Conservation (phyloP, 2,888 invertebrate species). For the Antheraea assamensis region DNA sequence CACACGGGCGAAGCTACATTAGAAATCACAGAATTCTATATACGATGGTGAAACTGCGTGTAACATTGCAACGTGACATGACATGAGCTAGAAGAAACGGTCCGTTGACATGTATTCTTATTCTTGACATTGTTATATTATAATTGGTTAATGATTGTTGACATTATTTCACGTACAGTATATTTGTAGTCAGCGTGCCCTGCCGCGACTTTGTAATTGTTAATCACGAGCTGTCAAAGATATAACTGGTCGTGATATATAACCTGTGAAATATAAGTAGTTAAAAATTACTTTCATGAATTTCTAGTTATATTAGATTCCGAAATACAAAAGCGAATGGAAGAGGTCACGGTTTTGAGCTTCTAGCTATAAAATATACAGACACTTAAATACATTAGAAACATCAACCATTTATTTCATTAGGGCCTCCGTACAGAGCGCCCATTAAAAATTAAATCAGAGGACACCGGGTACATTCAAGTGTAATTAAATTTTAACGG, state of each 20-base stretch:
- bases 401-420: conserved; percentile 2
- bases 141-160: background rate
- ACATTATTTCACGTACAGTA: background rate
- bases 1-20: background rate
- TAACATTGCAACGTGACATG: background rate
- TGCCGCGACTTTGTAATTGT: background rate
- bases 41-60: background rate
- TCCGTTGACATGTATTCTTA: background rate
- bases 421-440: background rate
- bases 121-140: background rate
- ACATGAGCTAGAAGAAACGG: background rate
- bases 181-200: background rate
- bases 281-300: background rate
- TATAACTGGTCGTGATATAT: background rate
- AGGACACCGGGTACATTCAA: conserved; percentile 10
- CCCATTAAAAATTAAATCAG: conserved; percentile 15
- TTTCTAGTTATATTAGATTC: background rate
- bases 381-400: background rate
- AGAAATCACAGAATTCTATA: background rate
- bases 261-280: background rate
- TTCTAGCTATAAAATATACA: background rate
- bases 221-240: background rate
- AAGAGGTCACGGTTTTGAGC: background rate
- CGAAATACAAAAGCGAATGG: background rate
- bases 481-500: conserved; percentile 11